Conservation (phyloP, 2,888 invertebrate genomes). For the Pyrrhosoma nymphula region DNA sequence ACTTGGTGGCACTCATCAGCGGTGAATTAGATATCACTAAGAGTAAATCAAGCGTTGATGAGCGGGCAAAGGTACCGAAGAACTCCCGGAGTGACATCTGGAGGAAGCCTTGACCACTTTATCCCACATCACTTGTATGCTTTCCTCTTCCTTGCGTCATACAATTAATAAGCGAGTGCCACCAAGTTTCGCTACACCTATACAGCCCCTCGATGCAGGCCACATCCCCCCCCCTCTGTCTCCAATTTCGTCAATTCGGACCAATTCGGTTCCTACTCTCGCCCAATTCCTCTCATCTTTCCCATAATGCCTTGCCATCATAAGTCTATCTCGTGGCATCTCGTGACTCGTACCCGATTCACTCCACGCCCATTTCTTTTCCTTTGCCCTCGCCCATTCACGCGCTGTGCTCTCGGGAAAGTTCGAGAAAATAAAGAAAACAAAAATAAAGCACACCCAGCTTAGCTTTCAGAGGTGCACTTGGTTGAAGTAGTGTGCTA, state of each 20-base stretch:
- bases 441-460: neutral
- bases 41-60: no score
- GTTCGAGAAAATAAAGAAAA: neutral
- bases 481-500: neutral
- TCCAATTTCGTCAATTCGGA: neutral
- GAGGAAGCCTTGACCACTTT: no score
- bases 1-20: no score
- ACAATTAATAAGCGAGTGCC: no score
- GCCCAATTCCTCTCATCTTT: neutral
- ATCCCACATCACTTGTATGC: no score
- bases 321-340: neutral
- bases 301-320: neutral
- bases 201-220: neutral
- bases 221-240: neutral
- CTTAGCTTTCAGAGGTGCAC: neutral
- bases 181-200: no score
- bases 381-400: neutral
- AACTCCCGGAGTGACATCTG: no score
- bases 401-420: neutral
- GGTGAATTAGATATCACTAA: no score
- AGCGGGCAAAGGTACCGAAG: no score
- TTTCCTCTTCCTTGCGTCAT: no score
- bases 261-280: neutral
- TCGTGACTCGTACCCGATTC: neutral
- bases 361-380: neutral